Conservation (phyloP, 2,113 vertebrate genomes). For the Lagenorhynchus albirostris region DNA sequence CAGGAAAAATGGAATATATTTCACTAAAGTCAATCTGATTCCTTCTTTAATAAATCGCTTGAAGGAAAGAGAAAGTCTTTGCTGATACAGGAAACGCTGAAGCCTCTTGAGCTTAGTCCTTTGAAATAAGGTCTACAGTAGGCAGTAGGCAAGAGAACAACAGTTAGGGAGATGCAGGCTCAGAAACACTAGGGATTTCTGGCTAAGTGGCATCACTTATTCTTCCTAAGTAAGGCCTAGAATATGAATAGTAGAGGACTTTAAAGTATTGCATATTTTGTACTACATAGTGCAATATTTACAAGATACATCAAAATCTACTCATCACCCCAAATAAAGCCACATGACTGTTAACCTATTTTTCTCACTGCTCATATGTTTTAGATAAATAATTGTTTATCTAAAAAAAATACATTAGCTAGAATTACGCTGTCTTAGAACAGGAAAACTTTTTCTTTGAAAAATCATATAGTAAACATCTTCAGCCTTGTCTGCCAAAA, state of each 20-base stretch:
- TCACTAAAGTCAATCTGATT: constrained; percentile 69
- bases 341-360: background rate
- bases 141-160: background rate
- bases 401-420: background rate
- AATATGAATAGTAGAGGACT: background rate
- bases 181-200: background rate
- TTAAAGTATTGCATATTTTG: background rate
- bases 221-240: background rate
- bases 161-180: background rate
- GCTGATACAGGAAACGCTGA: constrained; percentile 55
- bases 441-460: background rate
- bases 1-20: constrained; percentile 76
- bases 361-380: background rate
- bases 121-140: constrained; percentile 33
- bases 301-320: background rate
- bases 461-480: background rate
- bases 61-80: constrained; percentile 69
- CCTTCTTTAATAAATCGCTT: constrained; percentile 65
- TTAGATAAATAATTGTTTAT: background rate
- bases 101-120: constrained; percentile 50
- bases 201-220: background rate
- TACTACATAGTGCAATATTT: background rate
- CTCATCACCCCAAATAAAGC: background rate
- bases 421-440: background rate
- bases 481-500: background rate